A percentile compares a stretch with the other conserved stretches of the same genome.
These are phyloP conservation scores for Cyprinodon diabolis DNA, from an alignment of 2,797 vertebrate genomes.

Conservation along the genomic window DNA sequence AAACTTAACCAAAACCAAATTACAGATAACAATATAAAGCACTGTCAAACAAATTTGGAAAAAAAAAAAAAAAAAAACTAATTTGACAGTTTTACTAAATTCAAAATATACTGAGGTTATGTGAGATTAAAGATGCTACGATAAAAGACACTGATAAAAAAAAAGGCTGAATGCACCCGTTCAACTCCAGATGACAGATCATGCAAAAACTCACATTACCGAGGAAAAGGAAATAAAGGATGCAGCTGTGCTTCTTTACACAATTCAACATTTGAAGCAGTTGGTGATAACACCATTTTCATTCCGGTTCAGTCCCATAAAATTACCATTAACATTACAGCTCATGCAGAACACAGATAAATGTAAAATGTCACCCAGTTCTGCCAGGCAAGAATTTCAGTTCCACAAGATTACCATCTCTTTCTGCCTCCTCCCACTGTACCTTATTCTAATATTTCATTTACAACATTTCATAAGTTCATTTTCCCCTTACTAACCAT, in stretches of 20 bases:
- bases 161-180: slow-evolving; percentile 86
- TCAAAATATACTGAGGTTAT: slow-evolving; percentile 61
- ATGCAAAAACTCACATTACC: slow-evolving; percentile 92
- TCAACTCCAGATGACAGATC: slow-evolving; percentile 88
- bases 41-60: slow-evolving; percentile 21
- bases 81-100: slow-evolving; percentile 40
- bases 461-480: slow-evolving; percentile 99
- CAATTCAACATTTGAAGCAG: slow-evolving; percentile 95
- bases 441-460: slow-evolving; percentile 99
- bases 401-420: slow-evolving; percentile 96
- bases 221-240: slow-evolving; percentile 85
- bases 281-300: slow-evolving; percentile 96
- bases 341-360: slow-evolving; percentile 99
- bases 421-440: slow-evolving; percentile 74
- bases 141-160: slow-evolving; percentile 82
- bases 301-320: slow-evolving; percentile 98
- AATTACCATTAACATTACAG: slow-evolving; percentile 99
- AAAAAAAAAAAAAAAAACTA: slow-evolving; percentile 23
- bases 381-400: slow-evolving; percentile 97
- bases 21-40: slow-evolving; percentile 17
- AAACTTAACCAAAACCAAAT: background rate
- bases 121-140: slow-evolving; percentile 65
- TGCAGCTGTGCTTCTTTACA: slow-evolving; percentile 91
- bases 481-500: slow-evolving; percentile 99
- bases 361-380: slow-evolving; percentile 99